Evolutionary conservation across 2,888 invertebrate genomes (phyloP).

Genomic region (Cryptocephalus primarius): DNA sequence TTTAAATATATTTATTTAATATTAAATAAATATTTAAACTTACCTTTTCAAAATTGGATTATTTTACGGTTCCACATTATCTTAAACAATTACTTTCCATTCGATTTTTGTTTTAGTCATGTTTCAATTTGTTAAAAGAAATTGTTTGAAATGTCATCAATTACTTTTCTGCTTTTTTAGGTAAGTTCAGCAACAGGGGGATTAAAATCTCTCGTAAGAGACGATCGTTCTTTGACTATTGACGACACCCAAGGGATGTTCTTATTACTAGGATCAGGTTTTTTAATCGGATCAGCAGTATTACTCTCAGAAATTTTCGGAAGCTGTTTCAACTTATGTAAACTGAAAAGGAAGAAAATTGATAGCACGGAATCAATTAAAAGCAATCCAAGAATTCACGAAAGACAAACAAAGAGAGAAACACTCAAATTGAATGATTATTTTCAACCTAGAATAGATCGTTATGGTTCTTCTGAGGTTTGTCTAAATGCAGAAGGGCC

Average conservation of each 20-base stretch:
- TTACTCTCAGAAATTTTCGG: slow-evolving; percentile 61
- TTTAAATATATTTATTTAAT: no score
- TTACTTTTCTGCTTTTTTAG: slow-evolving; percentile 25
- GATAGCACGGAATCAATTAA: slow-evolving; percentile 19
- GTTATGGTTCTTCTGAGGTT: no score
- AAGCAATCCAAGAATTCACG: slow-evolving; percentile 29
- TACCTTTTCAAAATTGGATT: no score
- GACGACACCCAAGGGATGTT: slow-evolving; percentile 80
- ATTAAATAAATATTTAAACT: no score
- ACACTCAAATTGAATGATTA: no score
- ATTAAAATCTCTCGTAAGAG: slow-evolving; percentile 40
- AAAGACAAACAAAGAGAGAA: slow-evolving; percentile 20
- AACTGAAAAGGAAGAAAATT: slow-evolving; percentile 22
- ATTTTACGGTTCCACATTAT: no score
- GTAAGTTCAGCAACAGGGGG: slow-evolving; percentile 35
- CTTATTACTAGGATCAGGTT: slow-evolving; percentile 58
- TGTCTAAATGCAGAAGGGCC: no score
- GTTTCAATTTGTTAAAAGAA: no score
- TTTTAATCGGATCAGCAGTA: slow-evolving; percentile 50
- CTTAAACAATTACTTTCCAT: no score
- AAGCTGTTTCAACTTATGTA: slow-evolving; percentile 52
- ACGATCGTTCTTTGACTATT: slow-evolving; percentile 63
- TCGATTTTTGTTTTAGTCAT: no score
- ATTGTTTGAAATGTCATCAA: no score
- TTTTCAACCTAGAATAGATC: no score